These are phyloP conservation scores for Oxycera nigricornis DNA, from an alignment of 2,888 invertebrate species.

Conservation along the genomic window DNA sequence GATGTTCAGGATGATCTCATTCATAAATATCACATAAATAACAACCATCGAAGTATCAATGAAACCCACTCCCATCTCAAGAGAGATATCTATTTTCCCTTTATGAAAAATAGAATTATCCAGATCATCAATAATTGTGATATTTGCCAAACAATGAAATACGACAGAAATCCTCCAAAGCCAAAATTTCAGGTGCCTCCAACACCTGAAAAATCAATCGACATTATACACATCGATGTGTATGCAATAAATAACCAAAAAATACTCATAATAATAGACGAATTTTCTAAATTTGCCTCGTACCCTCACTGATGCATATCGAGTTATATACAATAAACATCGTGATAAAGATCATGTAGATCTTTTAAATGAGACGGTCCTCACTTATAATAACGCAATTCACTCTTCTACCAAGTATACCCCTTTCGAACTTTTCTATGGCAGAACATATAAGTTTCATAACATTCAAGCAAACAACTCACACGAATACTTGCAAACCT, in stretches of 20 bases:
- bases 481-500: neutral
- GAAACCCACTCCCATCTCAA: constrained; percentile 37
- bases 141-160: constrained; percentile 34
- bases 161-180: constrained; percentile 44
- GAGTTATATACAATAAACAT: neutral
- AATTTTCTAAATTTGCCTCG: constrained; percentile 37
- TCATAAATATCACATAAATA: neutral
- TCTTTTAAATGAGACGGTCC: neutral
- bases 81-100: constrained; percentile 39
- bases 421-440: neutral
- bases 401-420: too few species aligned
- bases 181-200: constrained; percentile 20
- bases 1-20: neutral
- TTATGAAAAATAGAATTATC: constrained; percentile 40
- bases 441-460: too few species aligned
- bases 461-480: too few species aligned
- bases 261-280: constrained; percentile 31
- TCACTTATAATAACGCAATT: neutral
- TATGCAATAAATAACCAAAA: constrained; percentile 28
- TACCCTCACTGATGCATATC: too few species aligned
- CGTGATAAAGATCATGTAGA: neutral
- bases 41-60: constrained; percentile 35
- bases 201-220: constrained; percentile 36
- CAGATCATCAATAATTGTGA: constrained; percentile 42
- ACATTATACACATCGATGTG: constrained; percentile 11